Evolutionary conservation across 2,113 vertebrate genomes (phyloP), one percentile per base, ranked within the genome.

Genomic region (Circaetus gallicus): DNA sequence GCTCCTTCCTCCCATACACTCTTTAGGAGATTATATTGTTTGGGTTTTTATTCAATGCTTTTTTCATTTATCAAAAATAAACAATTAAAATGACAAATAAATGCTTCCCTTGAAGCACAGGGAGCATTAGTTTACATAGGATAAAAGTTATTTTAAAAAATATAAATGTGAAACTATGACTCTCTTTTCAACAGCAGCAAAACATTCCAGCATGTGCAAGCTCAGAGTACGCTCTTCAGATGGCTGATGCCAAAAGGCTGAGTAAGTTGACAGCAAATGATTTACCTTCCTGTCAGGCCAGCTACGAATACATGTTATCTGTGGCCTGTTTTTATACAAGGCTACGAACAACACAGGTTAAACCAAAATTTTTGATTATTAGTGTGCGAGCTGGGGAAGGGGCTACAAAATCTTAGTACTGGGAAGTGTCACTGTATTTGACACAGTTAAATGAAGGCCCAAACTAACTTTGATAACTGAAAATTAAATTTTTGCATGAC

Each of bases 1-100:
- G 2, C 4, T 67, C 38, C 56, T 94, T 86, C n/a, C 11, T 80
- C 10, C 58, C 0, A 0, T 24, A 82, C 11, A 32, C 18, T 16
- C 38, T 86, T 78, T 43, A 89, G 25, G 16, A 67, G 36, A 86
- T 38, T 11, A 66, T 22, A 40, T 3, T 2, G 11, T 47, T 70
- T 36, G 7, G 0, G 1, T 50, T 82, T 89, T 77, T 31, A 62
- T 40, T 62, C 32, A 66, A 56, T 32, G 25, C 2, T 84, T 62
- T 73, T 83, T 77, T 58, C 24, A 3, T 65, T 84, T 73, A 38
- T 45, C 12, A 86, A 73, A 89, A 74, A 14, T 3, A 56, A 91
- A 79, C 10, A n/a, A 89, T 36, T 65, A 42, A 61, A 76, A 73
- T 34, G 6, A 47, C 13, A 62, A 91, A 38, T 16, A 74, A 79